These are phyloP conservation scores for Drosophila bocqueti DNA, from an alignment of 1,140 invertebrate species.

Conservation along the genomic window DNA sequence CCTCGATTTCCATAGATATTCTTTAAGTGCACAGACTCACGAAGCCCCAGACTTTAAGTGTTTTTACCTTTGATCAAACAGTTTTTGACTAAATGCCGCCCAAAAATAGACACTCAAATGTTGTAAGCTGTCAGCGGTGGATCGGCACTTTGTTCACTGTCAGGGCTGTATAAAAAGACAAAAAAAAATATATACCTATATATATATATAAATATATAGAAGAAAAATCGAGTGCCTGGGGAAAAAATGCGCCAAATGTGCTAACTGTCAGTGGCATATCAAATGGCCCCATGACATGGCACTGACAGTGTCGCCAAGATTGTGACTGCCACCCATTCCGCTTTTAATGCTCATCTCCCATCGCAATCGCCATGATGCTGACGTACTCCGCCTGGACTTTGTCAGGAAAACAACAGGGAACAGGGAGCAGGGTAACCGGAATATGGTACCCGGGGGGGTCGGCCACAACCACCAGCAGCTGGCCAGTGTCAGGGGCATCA, in stretches of 20 bases:
- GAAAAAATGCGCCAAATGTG: slow-evolving; percentile 67
- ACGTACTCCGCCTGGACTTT: slow-evolving; percentile 62
- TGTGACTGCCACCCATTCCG: slow-evolving; percentile 60
- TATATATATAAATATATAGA: slow-evolving; percentile 4
- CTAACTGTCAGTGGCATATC: slow-evolving; percentile 73
- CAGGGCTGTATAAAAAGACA: slow-evolving; percentile 43
- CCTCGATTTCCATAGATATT: slow-evolving; percentile 28
- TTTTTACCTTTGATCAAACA: slow-evolving; percentile 57
- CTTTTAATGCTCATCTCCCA: slow-evolving; percentile 52
- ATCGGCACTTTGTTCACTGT: slow-evolving; percentile 50
- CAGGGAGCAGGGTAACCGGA: background rate
- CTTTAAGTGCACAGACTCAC: slow-evolving; percentile 16
- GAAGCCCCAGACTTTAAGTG: slow-evolving; percentile 35
- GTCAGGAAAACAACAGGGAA: slow-evolving; percentile 3
- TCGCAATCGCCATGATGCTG: slow-evolving; percentile 33
- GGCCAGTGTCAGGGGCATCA: slow-evolving; percentile 60
- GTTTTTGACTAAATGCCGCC: slow-evolving; percentile 55
- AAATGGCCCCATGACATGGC: slow-evolving; percentile 70
- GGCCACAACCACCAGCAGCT: slow-evolving; percentile 46
- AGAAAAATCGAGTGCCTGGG: slow-evolving; percentile 21
- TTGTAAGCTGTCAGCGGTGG: slow-evolving; percentile 60
- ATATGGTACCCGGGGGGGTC: background rate
- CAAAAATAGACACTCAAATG: slow-evolving; percentile 63
- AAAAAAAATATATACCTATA: background rate
- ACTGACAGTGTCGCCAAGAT: slow-evolving; percentile 74